Percentiles rank a stretch among this genome's conserved stretches.
Conservation (phyloP, 2,888 invertebrate species). For the Nysson spinosus region DNA sequence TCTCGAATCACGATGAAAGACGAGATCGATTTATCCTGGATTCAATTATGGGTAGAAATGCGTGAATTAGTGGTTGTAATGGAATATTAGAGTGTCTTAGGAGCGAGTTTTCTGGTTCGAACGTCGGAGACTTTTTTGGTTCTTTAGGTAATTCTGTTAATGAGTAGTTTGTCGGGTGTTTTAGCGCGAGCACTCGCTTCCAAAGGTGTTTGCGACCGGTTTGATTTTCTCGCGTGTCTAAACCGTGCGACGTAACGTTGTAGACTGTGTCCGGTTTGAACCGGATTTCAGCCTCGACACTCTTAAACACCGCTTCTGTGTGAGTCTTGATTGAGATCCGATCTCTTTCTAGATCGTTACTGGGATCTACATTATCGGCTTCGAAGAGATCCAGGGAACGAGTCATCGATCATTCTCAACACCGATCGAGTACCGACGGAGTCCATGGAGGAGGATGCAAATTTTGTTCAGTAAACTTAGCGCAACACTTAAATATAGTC, state of each 20-base stretch:
- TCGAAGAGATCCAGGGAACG: background rate
- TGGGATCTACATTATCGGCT: slow-evolving; percentile 41
- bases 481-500: no score
- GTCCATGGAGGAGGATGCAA: background rate
- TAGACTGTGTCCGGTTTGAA: slow-evolving; percentile 60
- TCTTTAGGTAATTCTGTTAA: no score
- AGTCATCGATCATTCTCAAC: no score
- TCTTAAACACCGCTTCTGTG: slow-evolving; percentile 18
- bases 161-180: no score
- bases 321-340: slow-evolving; percentile 36
- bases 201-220: slow-evolving; percentile 25
- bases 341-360: background rate
- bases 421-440: slow-evolving; percentile 29
- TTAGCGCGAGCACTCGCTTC: slow-evolving; percentile 36
- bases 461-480: background rate
- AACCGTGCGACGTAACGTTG: slow-evolving; percentile 43
- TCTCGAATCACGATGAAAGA: no score
- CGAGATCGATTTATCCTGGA: no score
- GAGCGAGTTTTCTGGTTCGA: no score
- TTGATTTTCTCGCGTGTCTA: slow-evolving; percentile 35
- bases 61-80: no score
- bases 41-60: no score
- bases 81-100: no score
- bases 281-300: slow-evolving; percentile 53
- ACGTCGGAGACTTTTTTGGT: no score